Evolutionary conservation across 2,113 vertebrate species (phyloP).

Genomic region (Perognathus longimembris): DNA sequence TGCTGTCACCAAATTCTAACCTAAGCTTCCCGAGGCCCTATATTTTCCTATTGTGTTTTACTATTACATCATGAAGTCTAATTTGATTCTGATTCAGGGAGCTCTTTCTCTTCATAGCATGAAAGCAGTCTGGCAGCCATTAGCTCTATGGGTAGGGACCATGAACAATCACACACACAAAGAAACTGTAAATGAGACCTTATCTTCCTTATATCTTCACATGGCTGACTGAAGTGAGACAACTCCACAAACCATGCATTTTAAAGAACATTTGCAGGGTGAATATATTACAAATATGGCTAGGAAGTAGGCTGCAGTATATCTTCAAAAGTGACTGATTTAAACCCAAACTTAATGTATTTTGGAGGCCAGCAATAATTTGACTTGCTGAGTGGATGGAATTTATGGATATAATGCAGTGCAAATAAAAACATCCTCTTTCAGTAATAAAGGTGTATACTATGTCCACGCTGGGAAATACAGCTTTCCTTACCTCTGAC

Average conservation of each 20-base stretch:
- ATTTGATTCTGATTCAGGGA: conserved; percentile 70
- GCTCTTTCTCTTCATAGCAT: conserved; percentile 68
- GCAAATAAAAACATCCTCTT: conserved; percentile 89
- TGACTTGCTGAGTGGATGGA: conserved; percentile 88
- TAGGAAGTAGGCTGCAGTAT: conserved; percentile 84
- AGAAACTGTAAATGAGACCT: conserved; percentile 81
- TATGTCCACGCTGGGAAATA: conserved; percentile 79
- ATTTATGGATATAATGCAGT: conserved; percentile 88
- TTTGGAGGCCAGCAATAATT: conserved; percentile 89
- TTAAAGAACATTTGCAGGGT: conserved; percentile 82
- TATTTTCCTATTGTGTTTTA: conserved; percentile 64
- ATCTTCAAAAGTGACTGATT: conserved; percentile 88
- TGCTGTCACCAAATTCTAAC: conserved; percentile 58
- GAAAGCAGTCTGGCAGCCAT: conserved; percentile 71
- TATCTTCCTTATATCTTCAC: conserved; percentile 77
- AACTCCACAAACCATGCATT: conserved; percentile 85
- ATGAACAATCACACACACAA: conserved; percentile 69
- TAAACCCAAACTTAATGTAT: conserved; percentile 88
- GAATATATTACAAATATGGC: conserved; percentile 86
- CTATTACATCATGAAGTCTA: conserved; percentile 60
- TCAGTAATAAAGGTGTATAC: conserved; percentile 85
- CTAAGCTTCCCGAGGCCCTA: conserved; percentile 53
- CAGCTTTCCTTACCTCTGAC: conserved; percentile 79
- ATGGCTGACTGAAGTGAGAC: conserved; percentile 80
- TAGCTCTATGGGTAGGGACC: conserved; percentile 66